Base-by-base conservation (phyloP, 2,888 invertebrate species). In the Agonopterix alstromeriana region DNA sequence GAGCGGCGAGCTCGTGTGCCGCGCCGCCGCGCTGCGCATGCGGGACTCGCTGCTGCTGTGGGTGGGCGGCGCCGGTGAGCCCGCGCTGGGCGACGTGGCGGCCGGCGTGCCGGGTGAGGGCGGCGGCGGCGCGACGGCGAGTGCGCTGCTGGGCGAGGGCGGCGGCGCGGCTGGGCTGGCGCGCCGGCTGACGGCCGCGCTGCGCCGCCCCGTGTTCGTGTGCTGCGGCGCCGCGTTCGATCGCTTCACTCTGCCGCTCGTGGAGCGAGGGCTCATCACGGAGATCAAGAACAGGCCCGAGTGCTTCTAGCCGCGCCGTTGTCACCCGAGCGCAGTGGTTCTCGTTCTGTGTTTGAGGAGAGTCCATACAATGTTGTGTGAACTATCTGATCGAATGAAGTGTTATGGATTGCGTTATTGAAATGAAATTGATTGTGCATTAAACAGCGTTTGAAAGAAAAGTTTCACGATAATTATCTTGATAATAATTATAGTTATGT, bases 11-110 rank as follows among this genome's bases (percentile, higher is more conserved):
- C 53, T 70, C 48, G 50, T 78, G 51, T 76, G 79, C 44, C 65
- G 64, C 47, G 73, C 61, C 35, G 69, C 63, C 45, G 71, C 67
- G 17, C 54, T 84, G 50, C 71, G 70, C 14, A 71, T 76, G 65
- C 54, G 63, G 40, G 76, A 69, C 40, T 77, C 77, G 36, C 54
- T 80, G 52, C 67, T 83, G 51, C 53, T 84, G 60, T 85, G 85
- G 85, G 47, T 79, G 36, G 80, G 79, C 36, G 48, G 60, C 12
- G 47, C 51, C 49, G 40, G 45, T 51, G 35, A 9, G 17, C 43
- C 43, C 10, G 45, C 42, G 8, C 38, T 48, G 48, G 50, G 27
- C 51, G 35, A 35, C 48, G 51, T 45, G 49, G 53, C 47, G 47
- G 48, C 62, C 45, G 58, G 58, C 45, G 56, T 63, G 43, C 11